phyloP scores from a whole-genome alignment of 2,113 vertebrate species.

The Rhabdomys dilectus region DNA sequence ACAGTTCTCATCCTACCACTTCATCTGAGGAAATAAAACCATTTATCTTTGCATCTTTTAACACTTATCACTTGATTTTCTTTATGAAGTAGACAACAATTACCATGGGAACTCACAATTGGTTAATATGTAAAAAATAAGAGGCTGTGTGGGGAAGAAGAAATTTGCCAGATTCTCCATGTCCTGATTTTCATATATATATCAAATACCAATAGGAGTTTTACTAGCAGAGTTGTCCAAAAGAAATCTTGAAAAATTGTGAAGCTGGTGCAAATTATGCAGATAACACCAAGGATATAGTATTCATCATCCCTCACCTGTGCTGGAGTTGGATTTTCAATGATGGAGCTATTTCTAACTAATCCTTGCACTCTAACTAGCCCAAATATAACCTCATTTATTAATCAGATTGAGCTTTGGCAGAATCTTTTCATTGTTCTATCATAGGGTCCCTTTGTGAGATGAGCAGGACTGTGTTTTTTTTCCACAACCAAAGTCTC shows the following conservation, averaged over 20 bases:
- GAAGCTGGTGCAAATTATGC: background rate
- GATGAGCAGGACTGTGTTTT: background rate
- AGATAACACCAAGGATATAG: background rate
- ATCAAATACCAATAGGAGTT: background rate
- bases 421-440: background rate
- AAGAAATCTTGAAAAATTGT: background rate
- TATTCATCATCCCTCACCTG: background rate
- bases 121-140: background rate
- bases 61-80: background rate
- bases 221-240: background rate
- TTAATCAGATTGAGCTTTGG: background rate
- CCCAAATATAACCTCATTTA: background rate
- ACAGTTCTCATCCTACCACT: no score
- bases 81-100: background rate
- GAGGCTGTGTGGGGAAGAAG: no score
- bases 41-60: background rate
- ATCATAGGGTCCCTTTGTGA: background rate
- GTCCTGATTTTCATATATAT: background rate
- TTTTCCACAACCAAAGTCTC: background rate
- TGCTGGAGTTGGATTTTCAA: background rate
- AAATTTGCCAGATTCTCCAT: background rate
- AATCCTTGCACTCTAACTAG: background rate
- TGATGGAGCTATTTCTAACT: background rate
- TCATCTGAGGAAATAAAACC: no score
- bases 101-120: background rate